phyloP scores from a whole-genome alignment of 2,797 vertebrate genomes.

The Sebastes variabilis region DNA sequence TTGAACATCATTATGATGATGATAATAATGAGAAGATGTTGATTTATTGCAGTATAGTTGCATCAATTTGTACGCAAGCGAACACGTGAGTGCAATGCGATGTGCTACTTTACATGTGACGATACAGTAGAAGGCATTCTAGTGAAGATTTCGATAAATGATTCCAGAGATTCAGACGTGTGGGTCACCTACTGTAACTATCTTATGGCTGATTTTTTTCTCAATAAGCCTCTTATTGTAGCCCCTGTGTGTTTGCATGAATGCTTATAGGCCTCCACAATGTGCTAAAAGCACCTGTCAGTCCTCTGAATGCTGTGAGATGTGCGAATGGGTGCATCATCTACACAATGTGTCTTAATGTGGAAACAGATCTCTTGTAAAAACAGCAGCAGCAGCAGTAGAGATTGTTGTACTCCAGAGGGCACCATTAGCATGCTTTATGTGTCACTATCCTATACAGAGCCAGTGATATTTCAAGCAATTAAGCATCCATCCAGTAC shows the following conservation, averaged over 20 bases:
- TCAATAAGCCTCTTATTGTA: background rate
- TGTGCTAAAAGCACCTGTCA: slow-evolving; percentile 26
- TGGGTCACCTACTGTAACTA: background rate
- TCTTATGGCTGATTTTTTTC: background rate
- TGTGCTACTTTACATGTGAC: background rate
- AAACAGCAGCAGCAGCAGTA: slow-evolving; percentile 44
- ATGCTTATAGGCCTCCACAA: background rate
- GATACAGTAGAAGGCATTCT: background rate
- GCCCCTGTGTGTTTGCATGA: background rate
- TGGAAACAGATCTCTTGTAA: slow-evolving; percentile 12
- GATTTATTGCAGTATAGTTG: background rate
- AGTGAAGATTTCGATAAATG: background rate
- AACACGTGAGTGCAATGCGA: background rate
- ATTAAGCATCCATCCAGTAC: background rate
- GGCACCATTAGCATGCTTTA: slow-evolving; percentile 66
- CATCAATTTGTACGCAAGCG: background rate
- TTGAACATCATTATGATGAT: background rate
- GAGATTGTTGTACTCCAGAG: slow-evolving; percentile 64
- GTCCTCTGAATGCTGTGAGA: slow-evolving; percentile 8
- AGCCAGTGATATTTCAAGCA: background rate
- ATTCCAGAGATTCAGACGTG: background rate
- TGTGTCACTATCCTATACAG: background rate
- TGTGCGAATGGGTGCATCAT: background rate
- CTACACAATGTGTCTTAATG: background rate
- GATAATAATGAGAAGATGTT: background rate